Evolutionary conservation across 2,113 vertebrate genomes (phyloP).

Genomic region (Caloenas nicobarica): DNA sequence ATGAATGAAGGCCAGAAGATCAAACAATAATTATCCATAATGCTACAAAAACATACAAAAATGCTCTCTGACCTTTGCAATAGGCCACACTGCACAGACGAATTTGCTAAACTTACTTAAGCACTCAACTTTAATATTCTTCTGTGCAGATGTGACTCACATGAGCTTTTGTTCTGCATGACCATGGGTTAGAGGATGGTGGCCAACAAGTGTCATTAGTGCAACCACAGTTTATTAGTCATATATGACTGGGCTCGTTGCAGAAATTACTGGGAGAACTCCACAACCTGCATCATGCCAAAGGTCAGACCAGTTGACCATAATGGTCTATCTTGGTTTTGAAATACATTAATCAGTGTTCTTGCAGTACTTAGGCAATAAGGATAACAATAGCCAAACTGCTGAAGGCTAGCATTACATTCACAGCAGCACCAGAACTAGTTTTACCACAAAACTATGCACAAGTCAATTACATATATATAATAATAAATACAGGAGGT

Average conservation of each 20-base stretch:
- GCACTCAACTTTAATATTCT: neutral
- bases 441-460: neutral
- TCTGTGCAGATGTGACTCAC: neutral
- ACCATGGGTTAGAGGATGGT: neutral
- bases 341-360: neutral
- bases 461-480: constrained; percentile 34
- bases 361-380: neutral
- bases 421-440: neutral
- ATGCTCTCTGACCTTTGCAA: neutral
- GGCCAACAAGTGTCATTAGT: neutral
- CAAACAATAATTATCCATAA: neutral
- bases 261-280: neutral
- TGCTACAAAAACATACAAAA: neutral
- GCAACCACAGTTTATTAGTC: neutral
- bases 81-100: accelerated
- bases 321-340: neutral
- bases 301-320: neutral
- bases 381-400: neutral
- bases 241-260: neutral
- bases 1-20: neutral
- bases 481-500: neutral
- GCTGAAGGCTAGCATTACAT: neutral
- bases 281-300: neutral
- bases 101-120: neutral
- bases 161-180: neutral